Percentiles rank a stretch among this genome's conserved stretches.
These are phyloP conservation scores for Scaeva pyrastri DNA, from an alignment of 2,888 invertebrate species.

Conservation along the genomic window DNA sequence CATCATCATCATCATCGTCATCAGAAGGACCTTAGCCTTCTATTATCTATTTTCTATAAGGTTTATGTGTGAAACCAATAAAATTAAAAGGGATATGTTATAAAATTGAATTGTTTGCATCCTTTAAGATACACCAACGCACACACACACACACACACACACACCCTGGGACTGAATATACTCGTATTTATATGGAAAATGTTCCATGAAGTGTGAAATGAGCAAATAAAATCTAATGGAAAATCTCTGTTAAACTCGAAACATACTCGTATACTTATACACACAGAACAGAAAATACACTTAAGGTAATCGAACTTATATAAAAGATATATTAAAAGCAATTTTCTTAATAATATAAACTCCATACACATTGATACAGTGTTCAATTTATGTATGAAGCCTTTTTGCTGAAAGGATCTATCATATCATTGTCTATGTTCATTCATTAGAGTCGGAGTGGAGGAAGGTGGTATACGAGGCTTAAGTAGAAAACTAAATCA, in stretches of 20 bases:
- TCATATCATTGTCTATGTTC: conserved; percentile 17
- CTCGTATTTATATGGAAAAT: conserved; percentile 11
- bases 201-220: conserved; percentile 42
- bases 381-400: too few species aligned
- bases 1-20: too few species aligned
- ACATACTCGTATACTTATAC: too few species aligned
- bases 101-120: conserved; percentile 26
- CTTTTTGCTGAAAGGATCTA: neutral
- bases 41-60: neutral
- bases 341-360: neutral
- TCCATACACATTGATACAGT: neutral
- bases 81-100: conserved; percentile 37
- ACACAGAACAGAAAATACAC: neutral
- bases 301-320: conserved; percentile 41
- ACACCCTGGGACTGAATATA: too few species aligned
- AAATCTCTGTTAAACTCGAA: conserved; percentile 8
- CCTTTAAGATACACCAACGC: too few species aligned
- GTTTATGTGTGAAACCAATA: conserved; percentile 34
- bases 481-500: conserved; percentile 50
- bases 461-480: too few species aligned
- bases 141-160: too few species aligned
- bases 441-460: conserved; percentile 33
- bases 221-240: conserved; percentile 44
- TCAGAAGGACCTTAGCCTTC: too few species aligned
- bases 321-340: conserved; percentile 21